Evolutionary conservation across 2,113 vertebrate genomes (phyloP).

Genomic region (Calyptomena viridis): DNA sequence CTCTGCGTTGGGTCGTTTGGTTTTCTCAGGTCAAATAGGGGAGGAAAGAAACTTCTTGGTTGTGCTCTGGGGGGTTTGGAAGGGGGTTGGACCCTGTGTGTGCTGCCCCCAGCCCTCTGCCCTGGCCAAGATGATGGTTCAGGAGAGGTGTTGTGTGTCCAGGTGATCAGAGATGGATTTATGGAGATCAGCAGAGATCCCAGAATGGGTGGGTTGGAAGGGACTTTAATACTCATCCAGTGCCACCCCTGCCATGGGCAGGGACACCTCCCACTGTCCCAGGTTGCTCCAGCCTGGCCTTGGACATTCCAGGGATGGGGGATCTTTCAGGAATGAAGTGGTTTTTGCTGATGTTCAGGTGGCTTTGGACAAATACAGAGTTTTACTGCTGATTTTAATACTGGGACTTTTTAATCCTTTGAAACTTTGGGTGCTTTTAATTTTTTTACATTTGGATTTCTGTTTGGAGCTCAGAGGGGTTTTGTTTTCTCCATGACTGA

Average conservation of each 20-base stretch:
- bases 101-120: background rate
- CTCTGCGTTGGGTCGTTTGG: background rate
- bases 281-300: background rate
- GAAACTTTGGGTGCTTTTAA: background rate
- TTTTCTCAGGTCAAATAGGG: background rate
- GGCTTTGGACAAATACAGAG: background rate
- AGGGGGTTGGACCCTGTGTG: background rate
- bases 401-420: background rate
- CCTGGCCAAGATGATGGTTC: background rate
- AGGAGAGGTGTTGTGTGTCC: background rate
- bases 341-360: background rate
- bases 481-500: background rate
- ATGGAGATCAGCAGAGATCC: background rate
- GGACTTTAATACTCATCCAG: background rate
- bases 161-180: background rate
- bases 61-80: background rate
- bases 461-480: background rate
- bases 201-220: background rate
- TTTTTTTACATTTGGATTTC: background rate
- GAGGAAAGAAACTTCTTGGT: background rate
- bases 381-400: background rate
- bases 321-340: background rate
- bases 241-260: background rate
- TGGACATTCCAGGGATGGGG: rapidly evolving
- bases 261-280: background rate